phyloP scores from a whole-genome alignment of 2,113 vertebrate genomes.

The Noturus placidus region DNA sequence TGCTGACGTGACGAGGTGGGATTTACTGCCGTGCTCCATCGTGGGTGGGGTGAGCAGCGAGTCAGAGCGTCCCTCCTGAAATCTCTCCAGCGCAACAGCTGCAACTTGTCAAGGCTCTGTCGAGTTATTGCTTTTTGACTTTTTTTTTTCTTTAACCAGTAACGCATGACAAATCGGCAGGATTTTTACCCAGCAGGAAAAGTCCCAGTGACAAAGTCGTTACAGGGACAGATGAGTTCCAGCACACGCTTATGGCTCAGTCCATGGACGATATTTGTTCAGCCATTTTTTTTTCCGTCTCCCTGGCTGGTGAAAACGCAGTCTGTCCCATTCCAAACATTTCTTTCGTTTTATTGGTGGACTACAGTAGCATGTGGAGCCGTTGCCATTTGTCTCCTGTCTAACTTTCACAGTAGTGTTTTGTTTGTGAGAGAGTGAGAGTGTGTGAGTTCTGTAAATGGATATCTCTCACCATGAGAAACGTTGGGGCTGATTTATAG shows the following conservation, averaged over 20 bases:
- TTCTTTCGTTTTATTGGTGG: conserved; percentile 36
- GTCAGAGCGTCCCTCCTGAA: not conserved
- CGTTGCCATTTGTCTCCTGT: conserved; percentile 42
- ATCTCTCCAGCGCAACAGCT: conserved; percentile 20
- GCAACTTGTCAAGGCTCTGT: not conserved
- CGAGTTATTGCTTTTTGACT: conserved; percentile 15
- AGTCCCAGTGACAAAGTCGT: not conserved
- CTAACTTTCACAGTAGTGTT: conserved; percentile 25
- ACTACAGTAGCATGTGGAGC: conserved; percentile 41
- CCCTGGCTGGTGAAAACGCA: not conserved
- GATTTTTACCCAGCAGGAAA: conserved; percentile 2
- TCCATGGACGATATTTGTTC: not conserved
- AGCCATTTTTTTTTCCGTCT: not conserved
- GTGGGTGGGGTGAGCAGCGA: conserved; percentile 16
- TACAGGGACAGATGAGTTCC: conserved; percentile 4
- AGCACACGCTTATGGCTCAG: not conserved
- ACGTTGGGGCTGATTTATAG: conserved; percentile 57
- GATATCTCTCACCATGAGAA: conserved; percentile 54
- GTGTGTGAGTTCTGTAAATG: conserved; percentile 35
- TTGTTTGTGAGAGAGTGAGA: conserved; percentile 33
- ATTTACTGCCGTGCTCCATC: not conserved
- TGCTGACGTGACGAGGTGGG: conserved; percentile 11
- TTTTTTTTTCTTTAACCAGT: not conserved
- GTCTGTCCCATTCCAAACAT: conserved; percentile 46
- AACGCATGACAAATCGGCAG: conserved; percentile 12